Base-by-base conservation (phyloP, 2,113 vertebrate genomes). In the Grus americana region DNA sequence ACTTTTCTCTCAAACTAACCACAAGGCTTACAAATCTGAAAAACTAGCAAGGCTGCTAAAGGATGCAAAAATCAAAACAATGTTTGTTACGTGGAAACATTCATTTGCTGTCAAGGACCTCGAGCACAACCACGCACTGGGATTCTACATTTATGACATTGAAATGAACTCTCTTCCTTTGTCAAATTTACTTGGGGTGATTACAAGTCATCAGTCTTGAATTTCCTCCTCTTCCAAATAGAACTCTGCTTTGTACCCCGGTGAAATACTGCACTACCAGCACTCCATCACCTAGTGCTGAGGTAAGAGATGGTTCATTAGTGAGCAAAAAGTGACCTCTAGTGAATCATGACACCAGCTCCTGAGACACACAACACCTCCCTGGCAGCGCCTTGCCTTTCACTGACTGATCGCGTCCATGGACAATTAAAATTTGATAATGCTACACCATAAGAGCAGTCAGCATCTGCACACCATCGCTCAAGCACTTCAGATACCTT, bases 281-380 rank as follows among this genome's bases (percentile, higher is more conserved):
- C 71, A n/a, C 46, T 63, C 47, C 11, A 15, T 58, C 63, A 32
- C 34, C 83, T 30, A 11, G 17, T 3, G 1, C 62, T 40, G 23
- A 50, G 67, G 15, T 61, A 89, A 86, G 79, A 65, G 54, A 83
- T 4, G 44, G 44, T 40, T 95, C 88, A 30, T 79, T 24, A 42
- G 24, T 32, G 59, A 93, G 79, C 66, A 63, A 81, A 63, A 93
- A 76, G 70, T 92, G 95, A 94, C 72, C 79, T 83, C 79, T 52
- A 76, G 66, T 91, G 93, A 87, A 72, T 57, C 94, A 52, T 5
- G 30, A 22, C 59, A 19, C 10, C 76, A n/a, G 44, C 42, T 81
- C 79, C 86, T 7, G 40, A 75, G 67, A n/a, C 44, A 21, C 38
- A 21, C 26, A 22, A 2, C 30, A 27, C 14, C 76, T 71, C 79